Conservation (phyloP, 2,113 vertebrate species). For the Perca flavescens region DNA sequence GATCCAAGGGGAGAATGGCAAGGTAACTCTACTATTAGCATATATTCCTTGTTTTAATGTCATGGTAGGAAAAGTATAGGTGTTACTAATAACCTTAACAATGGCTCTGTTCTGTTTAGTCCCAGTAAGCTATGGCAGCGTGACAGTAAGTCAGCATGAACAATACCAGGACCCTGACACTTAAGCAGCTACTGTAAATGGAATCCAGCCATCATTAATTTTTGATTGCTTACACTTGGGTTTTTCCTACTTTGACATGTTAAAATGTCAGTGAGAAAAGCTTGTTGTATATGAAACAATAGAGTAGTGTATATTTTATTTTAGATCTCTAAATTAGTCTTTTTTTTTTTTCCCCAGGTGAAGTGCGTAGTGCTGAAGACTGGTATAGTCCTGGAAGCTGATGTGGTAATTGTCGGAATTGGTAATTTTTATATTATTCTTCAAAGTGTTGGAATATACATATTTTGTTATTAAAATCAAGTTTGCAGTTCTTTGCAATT, state of each 20-base stretch:
- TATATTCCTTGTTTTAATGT: neutral
- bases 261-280: neutral
- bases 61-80: neutral
- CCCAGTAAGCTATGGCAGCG: neutral
- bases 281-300: neutral
- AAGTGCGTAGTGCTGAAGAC: slow-evolving; percentile 83
- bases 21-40: slow-evolving; percentile 73
- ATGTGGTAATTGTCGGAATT: slow-evolving; percentile 88
- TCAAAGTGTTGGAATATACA: neutral
- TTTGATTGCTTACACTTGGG: neutral
- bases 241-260: neutral
- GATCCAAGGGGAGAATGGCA: slow-evolving; percentile 85
- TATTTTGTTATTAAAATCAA: neutral
- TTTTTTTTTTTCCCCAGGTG: slow-evolving; percentile 79
- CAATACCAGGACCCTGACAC: neutral
- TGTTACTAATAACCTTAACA: neutral
- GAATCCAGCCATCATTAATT: neutral
- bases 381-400: slow-evolving; percentile 83
- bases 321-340: neutral
- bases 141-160: neutral
- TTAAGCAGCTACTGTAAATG: neutral
- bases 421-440: slow-evolving; percentile 73
- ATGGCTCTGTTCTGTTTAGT: neutral
- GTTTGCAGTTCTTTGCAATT: neutral
- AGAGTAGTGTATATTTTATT: neutral